A percentile compares a stretch with the other conserved stretches of the same genome.
phyloP scores from a whole-genome alignment of 2,113 vertebrate species.

The Eulacestoma nigropectus region DNA sequence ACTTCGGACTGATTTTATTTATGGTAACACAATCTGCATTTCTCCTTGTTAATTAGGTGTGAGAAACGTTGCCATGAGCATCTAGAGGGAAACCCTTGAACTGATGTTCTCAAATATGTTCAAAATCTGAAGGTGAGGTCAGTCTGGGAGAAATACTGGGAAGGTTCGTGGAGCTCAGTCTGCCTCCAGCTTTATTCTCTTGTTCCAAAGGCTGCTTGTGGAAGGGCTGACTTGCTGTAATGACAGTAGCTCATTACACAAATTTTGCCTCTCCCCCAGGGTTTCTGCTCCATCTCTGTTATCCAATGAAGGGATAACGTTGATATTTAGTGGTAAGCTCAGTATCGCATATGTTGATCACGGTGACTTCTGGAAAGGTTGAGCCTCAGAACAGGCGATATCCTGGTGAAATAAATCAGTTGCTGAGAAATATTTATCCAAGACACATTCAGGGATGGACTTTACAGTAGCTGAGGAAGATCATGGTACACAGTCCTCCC shows the following conservation, averaged over 20 bases:
- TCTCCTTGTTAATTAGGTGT: not conserved
- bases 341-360: not conserved
- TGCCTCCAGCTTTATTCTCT: not conserved
- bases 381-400: not conserved
- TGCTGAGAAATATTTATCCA: not conserved
- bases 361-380: rapidly evolving
- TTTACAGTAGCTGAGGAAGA: not conserved
- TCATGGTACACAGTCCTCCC: not conserved
- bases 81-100: not conserved
- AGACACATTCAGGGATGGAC: not conserved
- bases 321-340: not conserved
- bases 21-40: slow-evolving; percentile 76
- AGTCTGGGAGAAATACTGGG: not conserved
- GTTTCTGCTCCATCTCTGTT: not conserved
- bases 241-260: not conserved
- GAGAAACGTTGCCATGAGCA: not conserved
- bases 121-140: not conserved
- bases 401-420: not conserved
- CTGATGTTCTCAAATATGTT: not conserved
- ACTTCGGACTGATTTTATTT: slow-evolving; percentile 86
- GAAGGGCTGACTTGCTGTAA: not conserved
- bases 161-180: not conserved
- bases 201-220: not conserved
- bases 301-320: not conserved
- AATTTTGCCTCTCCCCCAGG: not conserved